Percentiles rank a stretch among this genome's conserved stretches.
These are phyloP conservation scores for Atta texana DNA, from an alignment of 1,140 invertebrate species.

Conservation along the genomic window DNA sequence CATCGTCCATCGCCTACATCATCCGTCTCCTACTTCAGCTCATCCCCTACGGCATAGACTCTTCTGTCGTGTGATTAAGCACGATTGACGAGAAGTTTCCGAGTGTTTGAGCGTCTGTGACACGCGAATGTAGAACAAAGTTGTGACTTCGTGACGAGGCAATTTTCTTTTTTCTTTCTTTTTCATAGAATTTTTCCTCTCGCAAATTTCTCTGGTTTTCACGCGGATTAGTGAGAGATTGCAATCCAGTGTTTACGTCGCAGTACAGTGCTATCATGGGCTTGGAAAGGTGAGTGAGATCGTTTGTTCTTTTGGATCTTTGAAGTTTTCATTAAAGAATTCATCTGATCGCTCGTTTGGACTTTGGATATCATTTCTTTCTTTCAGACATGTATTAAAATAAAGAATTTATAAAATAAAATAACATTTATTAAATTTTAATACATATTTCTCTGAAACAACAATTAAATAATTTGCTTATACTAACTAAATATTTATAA, in stretches of 20 bases:
- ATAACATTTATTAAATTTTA: too few species aligned
- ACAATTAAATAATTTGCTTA: too few species aligned
- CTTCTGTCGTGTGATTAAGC: conserved; percentile 55
- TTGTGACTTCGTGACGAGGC: neutral
- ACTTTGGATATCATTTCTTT: neutral
- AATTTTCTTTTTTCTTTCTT: neutral
- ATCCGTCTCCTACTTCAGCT: conserved; percentile 35
- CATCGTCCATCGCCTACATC: neutral
- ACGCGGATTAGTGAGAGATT: neutral
- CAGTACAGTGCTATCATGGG: conserved; percentile 1
- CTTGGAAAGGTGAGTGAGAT: conserved; percentile 9
- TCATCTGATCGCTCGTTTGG: neutral
- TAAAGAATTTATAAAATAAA: neutral
- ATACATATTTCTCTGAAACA: too few species aligned
- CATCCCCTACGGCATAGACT: neutral
- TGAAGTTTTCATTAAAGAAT: neutral
- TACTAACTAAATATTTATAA: too few species aligned
- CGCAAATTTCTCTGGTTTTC: neutral
- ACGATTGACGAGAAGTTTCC: conserved; percentile 38
- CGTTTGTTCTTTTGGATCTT: neutral
- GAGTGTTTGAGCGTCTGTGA: neutral
- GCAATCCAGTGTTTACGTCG: neutral
- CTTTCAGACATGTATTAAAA: neutral
- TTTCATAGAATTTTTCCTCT: neutral
- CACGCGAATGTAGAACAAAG: conserved; percentile 2